phyloP scores from a whole-genome alignment of 2,888 invertebrate species.

The Drosophila anomelani region DNA sequence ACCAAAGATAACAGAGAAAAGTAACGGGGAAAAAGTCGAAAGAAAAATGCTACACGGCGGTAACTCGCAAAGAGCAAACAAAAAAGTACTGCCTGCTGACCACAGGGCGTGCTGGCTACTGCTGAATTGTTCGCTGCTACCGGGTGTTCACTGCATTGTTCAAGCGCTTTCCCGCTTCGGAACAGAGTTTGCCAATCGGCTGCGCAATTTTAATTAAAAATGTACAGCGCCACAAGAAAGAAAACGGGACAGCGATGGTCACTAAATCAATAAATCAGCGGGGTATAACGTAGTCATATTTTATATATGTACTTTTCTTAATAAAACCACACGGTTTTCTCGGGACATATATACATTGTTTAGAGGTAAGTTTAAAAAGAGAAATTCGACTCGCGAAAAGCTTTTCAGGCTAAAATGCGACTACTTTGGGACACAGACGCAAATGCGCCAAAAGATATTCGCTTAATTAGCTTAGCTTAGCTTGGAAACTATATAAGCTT shows the following conservation, averaged over 20 bases:
- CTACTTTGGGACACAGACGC: background rate
- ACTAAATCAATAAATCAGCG: conserved; percentile 35
- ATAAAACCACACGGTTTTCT: background rate
- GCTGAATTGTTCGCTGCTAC: conserved; percentile 9
- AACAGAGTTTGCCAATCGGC: conserved; percentile 60
- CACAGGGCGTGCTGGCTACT: conserved; percentile 59
- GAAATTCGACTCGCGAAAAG: background rate
- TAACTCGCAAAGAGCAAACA: conserved; percentile 62
- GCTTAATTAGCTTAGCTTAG: background rate
- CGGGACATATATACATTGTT: background rate
- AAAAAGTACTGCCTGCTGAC: conserved; percentile 67
- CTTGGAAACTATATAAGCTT: background rate
- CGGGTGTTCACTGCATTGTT: conserved; percentile 34
- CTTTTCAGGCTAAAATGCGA: background rate
- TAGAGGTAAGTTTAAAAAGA: background rate
- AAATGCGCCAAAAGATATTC: background rate
- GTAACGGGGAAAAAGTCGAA: conserved; percentile 12
- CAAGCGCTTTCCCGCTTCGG: conserved; percentile 17
- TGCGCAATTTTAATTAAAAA: conserved; percentile 69
- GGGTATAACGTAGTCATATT: conserved; percentile 19
- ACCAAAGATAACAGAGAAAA: background rate
- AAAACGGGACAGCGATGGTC: background rate
- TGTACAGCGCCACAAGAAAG: conserved; percentile 22
- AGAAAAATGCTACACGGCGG: conserved; percentile 32
- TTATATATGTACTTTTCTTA: conserved; percentile 3